Conservation (phyloP, 2,888 invertebrate genomes). For the Phaonia tiefii region DNA sequence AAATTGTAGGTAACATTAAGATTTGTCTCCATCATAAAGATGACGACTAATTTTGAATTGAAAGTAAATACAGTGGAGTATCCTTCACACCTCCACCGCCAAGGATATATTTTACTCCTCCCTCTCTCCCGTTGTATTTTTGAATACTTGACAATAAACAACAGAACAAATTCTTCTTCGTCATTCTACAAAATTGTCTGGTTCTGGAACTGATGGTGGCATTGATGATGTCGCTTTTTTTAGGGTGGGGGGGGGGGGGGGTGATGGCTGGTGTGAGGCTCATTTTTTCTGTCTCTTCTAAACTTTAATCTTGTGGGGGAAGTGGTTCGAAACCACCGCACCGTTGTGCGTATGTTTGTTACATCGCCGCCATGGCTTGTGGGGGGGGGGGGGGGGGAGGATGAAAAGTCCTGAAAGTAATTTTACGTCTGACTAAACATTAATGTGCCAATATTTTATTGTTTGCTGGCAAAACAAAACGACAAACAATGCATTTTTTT, state of each 20-base stretch:
- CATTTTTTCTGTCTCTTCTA: no score
- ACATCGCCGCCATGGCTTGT: no score
- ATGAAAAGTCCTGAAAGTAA: slow-evolving; percentile 79
- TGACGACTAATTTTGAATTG: slow-evolving; percentile 29
- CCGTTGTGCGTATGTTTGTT: no score
- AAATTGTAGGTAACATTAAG: slow-evolving; percentile 24
- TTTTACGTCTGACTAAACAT: slow-evolving; percentile 81
- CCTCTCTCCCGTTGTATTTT: background rate
- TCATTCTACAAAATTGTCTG: no score
- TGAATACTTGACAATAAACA: no score
- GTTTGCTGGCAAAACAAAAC: slow-evolving; percentile 76
- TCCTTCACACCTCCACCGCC: background rate
- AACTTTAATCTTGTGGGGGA: no score
- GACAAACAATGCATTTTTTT: slow-evolving; percentile 68
- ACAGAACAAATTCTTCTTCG: no score
- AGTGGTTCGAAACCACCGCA: no score
- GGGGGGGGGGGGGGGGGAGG: slow-evolving; percentile 26
- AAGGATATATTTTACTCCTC: slow-evolving; percentile 16
- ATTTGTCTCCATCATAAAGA: slow-evolving; percentile 11
- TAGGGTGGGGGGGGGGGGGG: background rate
- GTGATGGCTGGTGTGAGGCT: no score
- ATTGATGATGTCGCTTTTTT: slow-evolving; percentile 19
- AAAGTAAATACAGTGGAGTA: background rate
- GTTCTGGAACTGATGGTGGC: no score
- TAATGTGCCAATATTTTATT: slow-evolving; percentile 81